These are phyloP conservation scores for Coenonympha glycerion DNA, from an alignment of 2,888 invertebrate species.

Conservation along the genomic window DNA sequence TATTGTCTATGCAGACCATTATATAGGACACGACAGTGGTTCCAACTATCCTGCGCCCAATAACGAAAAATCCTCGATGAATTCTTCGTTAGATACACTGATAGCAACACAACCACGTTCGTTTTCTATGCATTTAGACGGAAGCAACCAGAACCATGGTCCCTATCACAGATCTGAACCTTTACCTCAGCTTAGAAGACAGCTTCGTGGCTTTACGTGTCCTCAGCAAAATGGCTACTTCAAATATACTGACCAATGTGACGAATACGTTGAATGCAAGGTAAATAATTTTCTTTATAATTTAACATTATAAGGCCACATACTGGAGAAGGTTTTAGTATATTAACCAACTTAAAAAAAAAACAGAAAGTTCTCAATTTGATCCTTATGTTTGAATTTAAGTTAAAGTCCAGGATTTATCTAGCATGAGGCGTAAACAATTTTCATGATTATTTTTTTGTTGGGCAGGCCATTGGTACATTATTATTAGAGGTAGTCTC, in stretches of 20 bases:
- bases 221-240: neutral
- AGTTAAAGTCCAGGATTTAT: no score
- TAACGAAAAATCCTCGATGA: neutral
- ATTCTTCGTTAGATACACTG: neutral
- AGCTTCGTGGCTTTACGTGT: neutral
- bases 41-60: neutral
- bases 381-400: no score
- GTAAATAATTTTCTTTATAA: neutral
- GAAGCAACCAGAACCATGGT: neutral
- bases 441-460: no score
- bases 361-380: no score
- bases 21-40: no score
- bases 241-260: neutral
- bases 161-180: neutral
- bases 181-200: neutral
- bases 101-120: neutral
- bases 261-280: conserved; percentile 1
- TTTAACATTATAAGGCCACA: no score
- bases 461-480: no score
- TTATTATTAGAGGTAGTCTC: no score
- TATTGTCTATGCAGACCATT: neutral
- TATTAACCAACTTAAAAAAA: no score
- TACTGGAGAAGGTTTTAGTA: no score
- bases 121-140: neutral
- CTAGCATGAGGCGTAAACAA: no score